Evolutionary conservation across 2,113 vertebrate genomes (phyloP).

Genomic region (Perccottus glenii): DNA sequence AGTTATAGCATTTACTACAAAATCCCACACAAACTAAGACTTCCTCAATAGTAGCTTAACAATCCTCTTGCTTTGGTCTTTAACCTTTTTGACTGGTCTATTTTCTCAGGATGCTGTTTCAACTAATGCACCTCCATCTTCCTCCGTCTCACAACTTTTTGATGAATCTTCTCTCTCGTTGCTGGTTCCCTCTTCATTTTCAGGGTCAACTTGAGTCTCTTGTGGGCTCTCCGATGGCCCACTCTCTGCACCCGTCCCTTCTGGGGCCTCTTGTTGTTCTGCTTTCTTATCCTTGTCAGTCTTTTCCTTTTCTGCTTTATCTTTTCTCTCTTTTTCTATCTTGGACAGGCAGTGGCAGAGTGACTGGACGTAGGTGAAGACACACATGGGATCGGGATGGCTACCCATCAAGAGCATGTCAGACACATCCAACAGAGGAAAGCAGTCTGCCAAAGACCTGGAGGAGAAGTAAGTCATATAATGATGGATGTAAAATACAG

Average conservation of each 20-base stretch:
- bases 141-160: slow-evolving; percentile 29
- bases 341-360: slow-evolving; percentile 81
- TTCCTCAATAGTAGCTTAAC: slow-evolving; percentile 25
- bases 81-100: slow-evolving; percentile 27
- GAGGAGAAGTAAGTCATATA: fast-evolving
- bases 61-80: slow-evolving; percentile 44
- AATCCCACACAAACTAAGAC: slow-evolving; percentile 49
- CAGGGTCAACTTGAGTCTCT: slow-evolving; percentile 24
- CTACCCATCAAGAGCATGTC: slow-evolving; percentile 80
- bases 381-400: slow-evolving; percentile 77
- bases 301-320: slow-evolving; percentile 56
- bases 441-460: slow-evolving; percentile 80
- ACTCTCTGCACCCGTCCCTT: slow-evolving; percentile 16
- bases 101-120: slow-evolving; percentile 44
- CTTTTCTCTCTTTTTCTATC: slow-evolving; percentile 81
- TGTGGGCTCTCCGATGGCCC: slow-evolving; percentile 13
- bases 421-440: slow-evolving; percentile 78
- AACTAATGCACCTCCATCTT: slow-evolving; percentile 22
- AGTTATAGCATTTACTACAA: not conserved
- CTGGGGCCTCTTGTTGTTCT: slow-evolving; percentile 36
- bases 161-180: slow-evolving; percentile 19
- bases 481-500: not conserved
- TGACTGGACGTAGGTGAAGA: slow-evolving; percentile 84
- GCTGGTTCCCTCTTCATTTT: slow-evolving; percentile 25
- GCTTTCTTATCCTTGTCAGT: slow-evolving; percentile 25